Evolutionary conservation across 2,888 invertebrate genomes (phyloP).

Genomic region (Drosophila setosimentum): DNA sequence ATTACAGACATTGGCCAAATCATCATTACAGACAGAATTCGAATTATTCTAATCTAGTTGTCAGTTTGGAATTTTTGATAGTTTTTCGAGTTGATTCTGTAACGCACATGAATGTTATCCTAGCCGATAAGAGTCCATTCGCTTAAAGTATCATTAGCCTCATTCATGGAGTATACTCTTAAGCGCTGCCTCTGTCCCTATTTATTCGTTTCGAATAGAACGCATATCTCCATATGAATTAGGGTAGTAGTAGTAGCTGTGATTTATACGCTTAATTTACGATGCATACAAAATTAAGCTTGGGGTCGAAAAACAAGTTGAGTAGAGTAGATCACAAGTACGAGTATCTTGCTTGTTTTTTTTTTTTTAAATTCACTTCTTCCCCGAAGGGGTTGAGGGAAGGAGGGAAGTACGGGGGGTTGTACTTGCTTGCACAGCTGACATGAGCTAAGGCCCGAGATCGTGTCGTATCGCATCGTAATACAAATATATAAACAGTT

Average conservation of each 20-base stretch:
- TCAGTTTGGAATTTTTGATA: not conserved
- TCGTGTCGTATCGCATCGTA: constrained; percentile 6
- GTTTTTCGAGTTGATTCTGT: not conserved
- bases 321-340: not conserved
- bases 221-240: not conserved
- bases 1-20: too few species aligned
- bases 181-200: not conserved
- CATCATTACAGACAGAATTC: not conserved
- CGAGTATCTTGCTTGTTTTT: not conserved
- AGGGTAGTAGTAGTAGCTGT: not conserved
- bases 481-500: constrained; percentile 17
- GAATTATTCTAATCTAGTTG: not conserved
- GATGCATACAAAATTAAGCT: not conserved
- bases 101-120: not conserved
- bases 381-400: not conserved
- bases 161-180: not conserved
- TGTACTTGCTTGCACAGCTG: constrained; percentile 40
- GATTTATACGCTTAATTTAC: not conserved
- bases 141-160: too few species aligned
- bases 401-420: not conserved
- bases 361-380: not conserved
- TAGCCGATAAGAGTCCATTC: not conserved
- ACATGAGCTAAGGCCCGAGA: constrained; percentile 1
- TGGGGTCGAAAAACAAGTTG: not conserved
- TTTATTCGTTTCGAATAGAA: not conserved